Conservation (phyloP, 2,888 invertebrate species). For the Drosophila leonis region DNA sequence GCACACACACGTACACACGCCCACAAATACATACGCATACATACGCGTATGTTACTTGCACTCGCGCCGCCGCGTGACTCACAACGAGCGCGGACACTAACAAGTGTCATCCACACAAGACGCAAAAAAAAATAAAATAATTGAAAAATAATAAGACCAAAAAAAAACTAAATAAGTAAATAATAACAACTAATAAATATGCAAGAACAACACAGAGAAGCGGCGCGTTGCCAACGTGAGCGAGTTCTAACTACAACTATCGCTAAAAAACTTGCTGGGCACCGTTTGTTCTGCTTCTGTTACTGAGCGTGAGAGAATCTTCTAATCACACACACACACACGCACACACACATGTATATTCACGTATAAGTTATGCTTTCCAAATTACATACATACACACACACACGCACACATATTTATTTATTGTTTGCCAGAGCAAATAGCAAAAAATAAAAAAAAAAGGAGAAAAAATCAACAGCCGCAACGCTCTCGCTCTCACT, state of each 20-base stretch:
- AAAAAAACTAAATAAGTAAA: slow-evolving; percentile 35
- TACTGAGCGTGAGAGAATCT: slow-evolving; percentile 65
- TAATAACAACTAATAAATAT: slow-evolving; percentile 52
- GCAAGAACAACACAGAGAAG: slow-evolving; percentile 26
- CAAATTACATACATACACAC: slow-evolving; percentile 35
- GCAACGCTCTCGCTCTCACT: slow-evolving; percentile 25
- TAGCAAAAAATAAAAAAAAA: slow-evolving; percentile 39
- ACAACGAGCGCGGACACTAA: slow-evolving; percentile 41
- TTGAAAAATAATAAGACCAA: slow-evolving; percentile 10
- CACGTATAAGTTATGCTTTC: slow-evolving; percentile 51
- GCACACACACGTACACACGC: slow-evolving; percentile 37
- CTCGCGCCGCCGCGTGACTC: slow-evolving; percentile 45
- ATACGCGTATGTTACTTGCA: slow-evolving; percentile 39
- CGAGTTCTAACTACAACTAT: slow-evolving; percentile 64
- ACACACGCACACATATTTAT: slow-evolving; percentile 46
- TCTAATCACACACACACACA: slow-evolving; percentile 54
- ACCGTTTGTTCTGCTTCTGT: slow-evolving; percentile 35
- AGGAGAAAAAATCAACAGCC: slow-evolving; percentile 36
- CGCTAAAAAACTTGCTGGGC: slow-evolving; percentile 49
- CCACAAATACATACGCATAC: slow-evolving; percentile 8
- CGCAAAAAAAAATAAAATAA: slow-evolving; percentile 27
- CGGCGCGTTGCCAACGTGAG: slow-evolving; percentile 59
- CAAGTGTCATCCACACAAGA: slow-evolving; percentile 54
- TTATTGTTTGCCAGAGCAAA: slow-evolving; percentile 67
- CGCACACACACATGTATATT: slow-evolving; percentile 6